Evolutionary conservation across 2,888 invertebrate species (phyloP), one percentile per base, ranked within the genome.

Genomic region (Drosophila basisetae): DNA sequence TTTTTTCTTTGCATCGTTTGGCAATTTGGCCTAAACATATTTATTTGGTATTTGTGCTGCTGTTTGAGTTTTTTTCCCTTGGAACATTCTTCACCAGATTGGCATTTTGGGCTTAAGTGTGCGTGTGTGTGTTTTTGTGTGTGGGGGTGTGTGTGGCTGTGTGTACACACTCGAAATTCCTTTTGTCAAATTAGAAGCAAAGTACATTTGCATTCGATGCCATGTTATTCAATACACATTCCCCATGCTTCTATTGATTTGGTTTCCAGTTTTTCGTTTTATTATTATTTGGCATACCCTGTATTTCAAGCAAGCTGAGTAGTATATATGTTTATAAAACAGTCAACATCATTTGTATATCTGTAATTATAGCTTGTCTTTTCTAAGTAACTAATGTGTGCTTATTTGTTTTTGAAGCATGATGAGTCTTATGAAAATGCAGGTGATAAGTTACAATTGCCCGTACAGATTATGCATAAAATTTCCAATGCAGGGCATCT

Each of bases 11-110:
- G 58, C 68, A 28, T 76, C 58, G 58, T 52, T 56, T 76, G 79
- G 79, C 89, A 87, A 89, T 87, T 87, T 87, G 80, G 89, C 83
- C 83, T 84, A 87, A 87, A 87, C 84, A 89, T 87, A 87, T 87
- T 87, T 89, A 81, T 87, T 87, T 85, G 89, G 73, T 79, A 79
- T 83, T 72, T 77, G 58, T 83, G 68, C 67, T 68, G 68, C 63
- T 52, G 47, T 41, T 58, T 58, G 58, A 52, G 52, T 76, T 76
- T 78, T 61, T 78, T 74, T 78, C 60, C 37, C 59, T 67, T 59
- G 62, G 25, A 61, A 77, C 68, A 73, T 73, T 77, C 77, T 47
- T 70, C 73, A 67, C 56, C 64, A 71, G 71, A 69, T 65, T 67
- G 64, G 55, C 54, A 76, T 71, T 63, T 70, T 62, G 25, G 56